Evolutionary conservation across 2,797 vertebrate genomes (phyloP).

Genomic region (Labroides dimidiatus): DNA sequence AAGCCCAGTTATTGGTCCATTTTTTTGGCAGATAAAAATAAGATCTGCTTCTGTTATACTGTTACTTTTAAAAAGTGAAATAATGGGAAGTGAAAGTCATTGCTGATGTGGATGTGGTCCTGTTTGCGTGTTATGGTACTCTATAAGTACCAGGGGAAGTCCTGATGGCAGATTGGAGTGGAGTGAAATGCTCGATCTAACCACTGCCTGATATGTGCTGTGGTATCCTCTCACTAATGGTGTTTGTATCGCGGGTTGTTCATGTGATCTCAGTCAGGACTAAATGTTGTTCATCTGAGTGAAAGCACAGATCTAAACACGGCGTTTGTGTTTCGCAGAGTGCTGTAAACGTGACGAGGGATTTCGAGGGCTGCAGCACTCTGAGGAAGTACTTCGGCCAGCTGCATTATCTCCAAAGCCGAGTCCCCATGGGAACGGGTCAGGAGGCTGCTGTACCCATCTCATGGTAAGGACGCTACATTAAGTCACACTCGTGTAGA

Average conservation of each 20-base stretch:
- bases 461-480: slow-evolving; percentile 84
- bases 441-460: slow-evolving; percentile 93
- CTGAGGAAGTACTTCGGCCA: slow-evolving; percentile 97
- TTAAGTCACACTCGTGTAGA: slow-evolving; percentile 4
- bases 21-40: too few species aligned
- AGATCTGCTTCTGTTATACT: too few species aligned
- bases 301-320: background rate
- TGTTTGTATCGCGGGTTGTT: background rate
- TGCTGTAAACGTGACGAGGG: slow-evolving; percentile 92
- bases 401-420: slow-evolving; percentile 96
- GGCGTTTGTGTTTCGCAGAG: slow-evolving; percentile 76
- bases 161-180: slow-evolving; percentile 8
- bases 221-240: background rate
- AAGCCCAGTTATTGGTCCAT: too few species aligned
- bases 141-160: background rate
- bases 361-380: slow-evolving; percentile 98
- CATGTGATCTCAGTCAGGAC: background rate
- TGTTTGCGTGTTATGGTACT: background rate
- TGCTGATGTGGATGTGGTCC: background rate
- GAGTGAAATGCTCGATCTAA: background rate
- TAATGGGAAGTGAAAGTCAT: background rate
- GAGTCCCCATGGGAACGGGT: slow-evolving; percentile 91
- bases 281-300: background rate
- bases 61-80: too few species aligned
- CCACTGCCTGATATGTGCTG: too few species aligned